Evolutionary conservation across 2,888 invertebrate genomes (phyloP).

Genomic region (Lepas anatifera): DNA sequence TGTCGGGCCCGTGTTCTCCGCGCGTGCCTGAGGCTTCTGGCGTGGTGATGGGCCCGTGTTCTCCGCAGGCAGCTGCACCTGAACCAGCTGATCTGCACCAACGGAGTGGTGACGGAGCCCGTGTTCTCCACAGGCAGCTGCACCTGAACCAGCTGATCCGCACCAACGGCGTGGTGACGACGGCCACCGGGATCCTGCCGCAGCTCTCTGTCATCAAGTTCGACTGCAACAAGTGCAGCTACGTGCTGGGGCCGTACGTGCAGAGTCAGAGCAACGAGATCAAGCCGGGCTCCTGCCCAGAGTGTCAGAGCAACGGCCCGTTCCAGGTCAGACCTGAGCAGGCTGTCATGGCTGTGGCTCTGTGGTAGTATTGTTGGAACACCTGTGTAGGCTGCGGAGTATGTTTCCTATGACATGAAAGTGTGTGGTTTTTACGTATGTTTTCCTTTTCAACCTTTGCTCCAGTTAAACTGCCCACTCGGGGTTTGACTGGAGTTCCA

Average conservation of each 20-base stretch:
- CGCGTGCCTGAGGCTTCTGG: too few relatives aligned
- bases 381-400: too few relatives aligned
- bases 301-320: conserved; percentile 92
- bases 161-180: conserved; percentile 87
- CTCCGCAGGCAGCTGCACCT: conserved; percentile 43
- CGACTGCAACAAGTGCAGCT: conserved; percentile 93
- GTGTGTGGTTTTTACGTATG: too few relatives aligned
- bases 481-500: too few relatives aligned
- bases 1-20: too few relatives aligned
- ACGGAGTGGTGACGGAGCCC: too few relatives aligned
- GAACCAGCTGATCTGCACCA: conserved; percentile 84
- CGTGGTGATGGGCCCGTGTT: neutral
- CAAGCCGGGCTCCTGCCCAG: conserved; percentile 91
- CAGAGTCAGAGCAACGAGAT: conserved; percentile 89
- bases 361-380: too few relatives aligned
- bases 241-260: conserved; percentile 87
- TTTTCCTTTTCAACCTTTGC: too few relatives aligned
- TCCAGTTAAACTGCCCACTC: too few relatives aligned
- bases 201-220: conserved; percentile 93
- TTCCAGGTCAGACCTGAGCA: conserved; percentile 73
- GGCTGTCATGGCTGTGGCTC: too few relatives aligned
- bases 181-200: conserved; percentile 88
- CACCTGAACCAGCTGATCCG: conserved; percentile 85
- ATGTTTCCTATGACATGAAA: too few relatives aligned
- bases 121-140: conserved; percentile 35